These are phyloP conservation scores for Nematopogon swammerdamellus DNA, from an alignment of 2,888 invertebrate genomes.

Conservation along the genomic window DNA sequence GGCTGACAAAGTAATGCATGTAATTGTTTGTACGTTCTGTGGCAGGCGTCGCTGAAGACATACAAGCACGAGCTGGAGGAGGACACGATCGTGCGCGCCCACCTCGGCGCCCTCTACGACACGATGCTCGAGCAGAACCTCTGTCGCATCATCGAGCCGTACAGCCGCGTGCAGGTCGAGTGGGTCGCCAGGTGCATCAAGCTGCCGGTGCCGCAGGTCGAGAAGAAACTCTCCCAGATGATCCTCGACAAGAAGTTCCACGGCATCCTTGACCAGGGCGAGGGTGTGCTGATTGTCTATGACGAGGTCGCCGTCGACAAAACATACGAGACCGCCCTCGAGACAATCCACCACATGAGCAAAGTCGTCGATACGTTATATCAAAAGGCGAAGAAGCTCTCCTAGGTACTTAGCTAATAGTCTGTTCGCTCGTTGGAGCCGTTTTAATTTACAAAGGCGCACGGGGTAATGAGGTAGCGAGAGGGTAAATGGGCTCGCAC, in stretches of 20 bases:
- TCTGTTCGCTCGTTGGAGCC: too few relatives aligned
- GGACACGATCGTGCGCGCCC: slow-evolving; percentile 95
- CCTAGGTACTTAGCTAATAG: slow-evolving; percentile 46
- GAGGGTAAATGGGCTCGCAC: too few relatives aligned
- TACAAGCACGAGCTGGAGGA: slow-evolving; percentile 89
- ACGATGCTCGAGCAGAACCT: slow-evolving; percentile 99
- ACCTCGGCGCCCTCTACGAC: slow-evolving; percentile 95
- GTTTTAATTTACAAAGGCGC: too few relatives aligned
- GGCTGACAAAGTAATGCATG: too few relatives aligned
- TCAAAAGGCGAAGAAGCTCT: slow-evolving; percentile 98
- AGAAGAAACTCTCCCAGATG: slow-evolving; percentile 99
- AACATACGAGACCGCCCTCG: slow-evolving; percentile 95
- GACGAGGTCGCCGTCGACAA: slow-evolving; percentile 93
- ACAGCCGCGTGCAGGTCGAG: slow-evolving; percentile 92
- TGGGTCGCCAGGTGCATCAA: slow-evolving; percentile 91
- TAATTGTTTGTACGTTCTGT: not conserved
- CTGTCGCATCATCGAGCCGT: slow-evolving; percentile 98
- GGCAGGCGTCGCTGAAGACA: slow-evolving; percentile 66
- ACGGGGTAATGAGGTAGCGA: too few relatives aligned
- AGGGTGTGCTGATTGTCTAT: slow-evolving; percentile 96
- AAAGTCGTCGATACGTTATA: slow-evolving; percentile 99
- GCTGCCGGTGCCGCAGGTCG: slow-evolving; percentile 85
- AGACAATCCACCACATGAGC: slow-evolving; percentile 98
- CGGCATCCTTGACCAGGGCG: slow-evolving; percentile 98
- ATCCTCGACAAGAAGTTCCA: slow-evolving; percentile 97